phyloP scores from a whole-genome alignment of 1,140 invertebrate genomes.

The Drosophila rufa region DNA sequence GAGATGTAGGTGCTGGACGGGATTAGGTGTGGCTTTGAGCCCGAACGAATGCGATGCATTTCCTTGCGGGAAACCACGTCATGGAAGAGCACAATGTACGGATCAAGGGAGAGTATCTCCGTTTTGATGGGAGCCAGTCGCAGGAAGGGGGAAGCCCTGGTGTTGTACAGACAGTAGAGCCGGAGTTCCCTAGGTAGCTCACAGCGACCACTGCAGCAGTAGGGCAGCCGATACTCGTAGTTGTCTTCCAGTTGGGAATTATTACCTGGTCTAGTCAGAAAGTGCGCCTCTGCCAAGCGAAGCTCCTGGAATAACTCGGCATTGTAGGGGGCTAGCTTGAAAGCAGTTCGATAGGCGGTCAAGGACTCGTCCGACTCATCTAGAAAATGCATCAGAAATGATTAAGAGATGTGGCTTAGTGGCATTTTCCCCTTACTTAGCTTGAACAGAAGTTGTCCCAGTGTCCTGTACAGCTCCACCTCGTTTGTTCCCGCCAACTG shows the following conservation, averaged over 20 bases:
- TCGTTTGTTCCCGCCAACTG: background rate
- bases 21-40: background rate
- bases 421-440: background rate
- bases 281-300: background rate
- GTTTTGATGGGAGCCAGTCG: constrained; percentile 33
- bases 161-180: constrained; percentile 39
- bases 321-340: background rate
- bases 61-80: constrained; percentile 7
- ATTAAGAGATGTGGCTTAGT: background rate
- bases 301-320: constrained; percentile 3
- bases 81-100: constrained; percentile 26
- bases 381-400: background rate
- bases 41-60: background rate
- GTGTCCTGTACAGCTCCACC: background rate
- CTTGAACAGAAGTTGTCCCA: background rate
- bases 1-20: background rate
- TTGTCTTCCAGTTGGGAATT: background rate
- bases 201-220: constrained; percentile 34
- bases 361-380: background rate
- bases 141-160: constrained; percentile 11
- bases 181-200: background rate
- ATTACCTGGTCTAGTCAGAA: background rate
- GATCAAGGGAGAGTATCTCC: constrained; percentile 33
- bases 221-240: background rate
- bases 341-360: constrained; percentile 1